phyloP scores from a whole-genome alignment of 1,140 invertebrate species.

The Protaetia brevitarsis region DNA sequence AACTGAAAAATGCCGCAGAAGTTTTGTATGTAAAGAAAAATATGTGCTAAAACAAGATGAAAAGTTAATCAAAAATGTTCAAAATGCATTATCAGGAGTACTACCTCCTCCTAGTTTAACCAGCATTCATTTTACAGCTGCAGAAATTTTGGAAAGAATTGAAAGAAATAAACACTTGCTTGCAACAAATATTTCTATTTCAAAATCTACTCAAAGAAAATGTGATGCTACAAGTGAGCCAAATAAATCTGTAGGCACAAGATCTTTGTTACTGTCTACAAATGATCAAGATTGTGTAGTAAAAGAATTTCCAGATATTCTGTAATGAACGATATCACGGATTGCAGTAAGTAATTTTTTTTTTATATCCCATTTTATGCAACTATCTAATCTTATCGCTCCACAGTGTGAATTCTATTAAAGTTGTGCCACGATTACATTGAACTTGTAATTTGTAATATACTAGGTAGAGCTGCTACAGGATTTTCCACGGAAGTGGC shows the following conservation, averaged over 20 bases:
- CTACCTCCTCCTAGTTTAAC: constrained; percentile 65
- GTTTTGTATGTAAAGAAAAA: constrained; percentile 28
- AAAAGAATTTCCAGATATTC: constrained; percentile 53
- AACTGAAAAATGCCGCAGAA: constrained; percentile 9
- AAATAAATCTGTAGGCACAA: neutral
- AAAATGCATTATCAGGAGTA: constrained; percentile 56
- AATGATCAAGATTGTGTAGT: constrained; percentile 37
- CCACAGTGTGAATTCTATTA: no score
- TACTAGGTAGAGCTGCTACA: no score
- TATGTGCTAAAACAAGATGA: constrained; percentile 39
- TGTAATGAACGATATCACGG: constrained; percentile 60
- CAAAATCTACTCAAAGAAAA: constrained; percentile 2
- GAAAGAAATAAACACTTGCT: constrained; percentile 38
- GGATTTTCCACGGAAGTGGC: no score
- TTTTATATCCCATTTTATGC: no score
- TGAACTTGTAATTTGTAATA: no score
- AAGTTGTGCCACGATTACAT: no score
- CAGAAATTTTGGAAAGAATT: constrained; percentile 56
- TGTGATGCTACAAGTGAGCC: constrained; percentile 21
- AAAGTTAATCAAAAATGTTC: constrained; percentile 42
- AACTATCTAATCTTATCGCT: no score
- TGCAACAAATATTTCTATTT: constrained; percentile 27
- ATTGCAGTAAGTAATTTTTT: constrained; percentile 58
- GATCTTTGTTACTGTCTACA: constrained; percentile 37
- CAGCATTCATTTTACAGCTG: constrained; percentile 57